Base-by-base conservation (phyloP, 1,140 invertebrate species). In the Macrobrachium rosenbergii region DNA sequence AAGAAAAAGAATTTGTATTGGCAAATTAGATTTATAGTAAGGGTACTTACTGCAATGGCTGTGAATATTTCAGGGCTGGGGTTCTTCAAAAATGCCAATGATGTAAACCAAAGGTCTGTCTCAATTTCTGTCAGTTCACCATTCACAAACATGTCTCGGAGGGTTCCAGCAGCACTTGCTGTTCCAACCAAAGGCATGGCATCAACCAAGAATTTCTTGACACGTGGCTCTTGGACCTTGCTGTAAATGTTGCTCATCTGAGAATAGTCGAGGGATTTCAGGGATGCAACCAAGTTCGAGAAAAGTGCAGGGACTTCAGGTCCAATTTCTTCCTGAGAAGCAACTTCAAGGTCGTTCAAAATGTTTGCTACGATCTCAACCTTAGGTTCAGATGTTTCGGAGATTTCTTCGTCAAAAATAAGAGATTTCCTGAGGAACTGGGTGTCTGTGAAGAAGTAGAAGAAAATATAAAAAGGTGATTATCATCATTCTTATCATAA, bases 141-240 rank as follows among this genome's bases (percentile, higher is more conserved):
- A 81, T 92, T 94, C 87, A 94, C 94, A 0, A 98, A 91, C 23
- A 97, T 91, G 82, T 96, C 93, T 3, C 95, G 93, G n/a, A 95
- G 94, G 0, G 96, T 94, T 90, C 95, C 94, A 19, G 97, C 94
- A 12, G 95, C 94, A 77, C 95, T 95, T 5, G 95, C 95, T 23
- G 94, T 97, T 81, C 95, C 95, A 2, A 96, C 93, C 82, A 95
- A 94, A 77, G 96, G 95, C 0, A 98, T 91, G 72, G 94, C 96
- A 90, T 97, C 96, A 5, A 97, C 91, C 89, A 96, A 94, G 1
- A 96, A 93, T 89, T 95, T 95, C 80, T 94, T 93, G 28, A 75
- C 62, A 23, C 87, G 80, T 1, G 67, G 60, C 10, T 62, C 67
- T 58, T 89, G 88, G 17, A 88, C 28, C 45, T 80, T 83, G 43